Base-by-base conservation (phyloP, 2,888 invertebrate species). In the Tetragonisca angustula region DNA sequence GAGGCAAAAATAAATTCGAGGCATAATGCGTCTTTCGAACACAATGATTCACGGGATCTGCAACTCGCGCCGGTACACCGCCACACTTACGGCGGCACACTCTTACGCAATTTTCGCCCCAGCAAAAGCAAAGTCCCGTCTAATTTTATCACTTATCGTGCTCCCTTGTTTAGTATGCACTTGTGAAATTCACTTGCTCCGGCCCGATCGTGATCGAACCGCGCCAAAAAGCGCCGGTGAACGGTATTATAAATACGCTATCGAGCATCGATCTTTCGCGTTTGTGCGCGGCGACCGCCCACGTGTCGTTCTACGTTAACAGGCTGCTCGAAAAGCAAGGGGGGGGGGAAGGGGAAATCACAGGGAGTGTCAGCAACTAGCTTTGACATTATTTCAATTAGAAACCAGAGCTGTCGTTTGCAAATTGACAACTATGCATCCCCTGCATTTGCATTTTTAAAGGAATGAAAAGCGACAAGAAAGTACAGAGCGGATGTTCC, bases 21-120 rank as follows among this genome's bases (percentile, higher is more conserved):
- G 83, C 83, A 83, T 83, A 76, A 83, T 83, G 83, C 83, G 83
- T 83, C 83, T 76, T 61, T 83, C 83, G 71, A 72, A 76, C 61
- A 71, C 64, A 83, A 76, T 83, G 83, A 83, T 83, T 83, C 83
- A 83, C 76, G 71, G 32, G 71, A 82, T 49, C 70, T 75, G 83
- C 83, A 71, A n/a, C n/a, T n/a, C 54, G 64, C 68, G 56, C 36
- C 15, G 61, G 49, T 62, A 43, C 27, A 19, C n/a, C n/a, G n/a
- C n/a, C 70, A 17, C 52, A 43, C 43, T 24, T n/a, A n/a, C 70
- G 81, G 21, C 64, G 65, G 43, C 56, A 24, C 27, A 11, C 4
- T 32, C 83, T 83, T 83, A 76, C 83, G 76, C 83, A 83, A 83
- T 76, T 83, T 79, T 82, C 76, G 61, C 83, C 76, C 43, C 71